These are phyloP conservation scores for Andrena hattorfiana DNA, from an alignment of 2,888 invertebrate genomes.

Conservation along the genomic window DNA sequence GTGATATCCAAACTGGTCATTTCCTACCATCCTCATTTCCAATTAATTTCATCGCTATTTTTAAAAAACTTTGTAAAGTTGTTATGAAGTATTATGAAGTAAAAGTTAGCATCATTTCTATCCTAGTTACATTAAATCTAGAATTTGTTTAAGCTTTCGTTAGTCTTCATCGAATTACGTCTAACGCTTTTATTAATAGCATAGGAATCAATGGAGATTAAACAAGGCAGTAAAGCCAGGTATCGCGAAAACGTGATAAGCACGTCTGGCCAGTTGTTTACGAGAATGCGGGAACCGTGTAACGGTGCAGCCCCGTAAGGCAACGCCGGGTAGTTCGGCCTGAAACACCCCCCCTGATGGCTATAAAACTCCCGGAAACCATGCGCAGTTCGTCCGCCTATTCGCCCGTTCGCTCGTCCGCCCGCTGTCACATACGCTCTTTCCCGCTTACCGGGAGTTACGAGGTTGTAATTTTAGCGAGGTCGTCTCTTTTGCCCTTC, in stretches of 20 bases:
- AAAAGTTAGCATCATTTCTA: background rate
- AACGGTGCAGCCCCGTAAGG: slow-evolving; percentile 75
- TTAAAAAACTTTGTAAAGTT: too few species aligned
- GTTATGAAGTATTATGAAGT: too few species aligned
- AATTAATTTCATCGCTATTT: too few species aligned
- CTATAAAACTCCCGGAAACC: slow-evolving; percentile 79
- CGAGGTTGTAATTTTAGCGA: slow-evolving; percentile 81
- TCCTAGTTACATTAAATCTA: background rate
- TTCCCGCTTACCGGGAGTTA: slow-evolving; percentile 82
- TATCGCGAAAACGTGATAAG: slow-evolving; percentile 70
- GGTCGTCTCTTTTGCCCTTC: slow-evolving; percentile 65
- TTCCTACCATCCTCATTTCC: too few species aligned
- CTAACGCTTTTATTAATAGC: slow-evolving; percentile 50
- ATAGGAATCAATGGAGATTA: slow-evolving; percentile 58
- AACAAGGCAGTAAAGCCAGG: slow-evolving; percentile 48
- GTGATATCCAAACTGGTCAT: too few species aligned
- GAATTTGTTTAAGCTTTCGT: background rate
- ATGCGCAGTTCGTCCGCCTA: slow-evolving; percentile 72
- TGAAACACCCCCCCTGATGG: slow-evolving; percentile 75
- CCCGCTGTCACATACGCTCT: slow-evolving; percentile 81
- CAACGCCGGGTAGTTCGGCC: slow-evolving; percentile 69
- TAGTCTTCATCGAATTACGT: background rate
- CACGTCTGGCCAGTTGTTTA: slow-evolving; percentile 74
- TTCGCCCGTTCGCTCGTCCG: slow-evolving; percentile 75
- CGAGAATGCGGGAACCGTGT: slow-evolving; percentile 82